phyloP scores from a whole-genome alignment of 1,140 invertebrate species.

The Eumaeus atala region DNA sequence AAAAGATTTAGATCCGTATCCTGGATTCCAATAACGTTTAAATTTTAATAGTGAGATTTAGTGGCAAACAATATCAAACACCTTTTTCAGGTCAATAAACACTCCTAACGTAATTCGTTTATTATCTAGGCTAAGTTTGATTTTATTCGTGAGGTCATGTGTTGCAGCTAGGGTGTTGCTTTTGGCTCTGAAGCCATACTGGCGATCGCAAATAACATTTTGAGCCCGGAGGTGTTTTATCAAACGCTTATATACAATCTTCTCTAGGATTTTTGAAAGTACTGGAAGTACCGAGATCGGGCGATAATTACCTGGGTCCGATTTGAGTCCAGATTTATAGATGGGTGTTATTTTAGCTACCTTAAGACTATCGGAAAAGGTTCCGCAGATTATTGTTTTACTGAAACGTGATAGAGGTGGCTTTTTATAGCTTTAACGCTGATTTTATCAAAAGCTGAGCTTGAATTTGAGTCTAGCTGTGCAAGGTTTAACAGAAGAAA shows the following conservation, averaged over 20 bases:
- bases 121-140: conserved; percentile 13
- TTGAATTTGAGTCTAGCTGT: too few species aligned
- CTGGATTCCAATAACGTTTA: conserved; percentile 4
- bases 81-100: conserved; percentile 16
- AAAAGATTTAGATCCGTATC: conserved; percentile 9
- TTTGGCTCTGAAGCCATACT: conserved; percentile 20
- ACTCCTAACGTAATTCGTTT: conserved; percentile 11
- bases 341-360: conserved; percentile 15
- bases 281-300: conserved; percentile 17
- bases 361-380: conserved; percentile 17
- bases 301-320: conserved; percentile 18
- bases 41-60: conserved; percentile 12
- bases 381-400: too few species aligned
- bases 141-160: conserved; percentile 16
- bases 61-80: conserved; percentile 6
- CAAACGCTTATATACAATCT: conserved; percentile 6
- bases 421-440: too few species aligned
- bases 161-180: conserved; percentile 13
- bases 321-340: conserved; percentile 16
- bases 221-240: conserved; percentile 7
- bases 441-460: too few species aligned
- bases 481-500: too few species aligned
- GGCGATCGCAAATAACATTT: conserved; percentile 12
- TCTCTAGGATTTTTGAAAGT: conserved; percentile 17
- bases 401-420: too few species aligned